Conservation (phyloP, 2,797 vertebrate genomes). For the Hippoglossus hippoglossus region DNA sequence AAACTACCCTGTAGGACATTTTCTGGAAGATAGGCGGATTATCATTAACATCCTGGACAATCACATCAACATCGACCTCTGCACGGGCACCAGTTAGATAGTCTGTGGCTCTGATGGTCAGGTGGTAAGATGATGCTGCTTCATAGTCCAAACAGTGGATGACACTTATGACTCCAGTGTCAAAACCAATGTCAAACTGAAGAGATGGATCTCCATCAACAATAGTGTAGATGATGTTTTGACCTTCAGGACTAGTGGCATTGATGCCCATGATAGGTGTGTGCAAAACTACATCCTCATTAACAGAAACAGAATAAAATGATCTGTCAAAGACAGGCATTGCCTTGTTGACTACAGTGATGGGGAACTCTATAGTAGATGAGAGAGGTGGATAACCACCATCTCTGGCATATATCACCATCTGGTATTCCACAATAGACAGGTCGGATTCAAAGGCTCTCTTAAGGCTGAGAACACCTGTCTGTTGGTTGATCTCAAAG, state of each 20-base stretch:
- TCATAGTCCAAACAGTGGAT: constrained; percentile 93
- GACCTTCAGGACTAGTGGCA: constrained; percentile 96
- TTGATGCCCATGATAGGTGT: constrained; percentile 95
- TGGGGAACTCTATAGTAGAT: constrained; percentile 89
- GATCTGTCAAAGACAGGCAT: constrained; percentile 98
- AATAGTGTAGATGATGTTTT: constrained; percentile 97
- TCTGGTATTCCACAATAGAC: constrained; percentile 94
- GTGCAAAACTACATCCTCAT: constrained; percentile 91
- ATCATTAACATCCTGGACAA: constrained; percentile 93
- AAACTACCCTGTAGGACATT: constrained; percentile 87
- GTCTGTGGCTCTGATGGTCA: constrained; percentile 94
- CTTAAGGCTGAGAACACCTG: constrained; percentile 90
- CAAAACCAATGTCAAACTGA: constrained; percentile 96
- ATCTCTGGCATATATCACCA: constrained; percentile 92
- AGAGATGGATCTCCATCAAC: constrained; percentile 92
- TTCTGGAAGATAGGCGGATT: constrained; percentile 92
- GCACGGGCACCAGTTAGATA: constrained; percentile 93
- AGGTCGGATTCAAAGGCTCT: constrained; percentile 94
- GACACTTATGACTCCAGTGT: constrained; percentile 95
- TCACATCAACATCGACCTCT: constrained; percentile 93
- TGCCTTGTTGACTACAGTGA: constrained; percentile 98
- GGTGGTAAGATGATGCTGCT: constrained; percentile 85
- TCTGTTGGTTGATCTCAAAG: constrained; percentile 92
- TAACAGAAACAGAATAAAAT: constrained; percentile 92
- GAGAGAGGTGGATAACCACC: constrained; percentile 90